Conservation (phyloP, 1,140 invertebrate genomes). For the Lycorma delicatula region DNA sequence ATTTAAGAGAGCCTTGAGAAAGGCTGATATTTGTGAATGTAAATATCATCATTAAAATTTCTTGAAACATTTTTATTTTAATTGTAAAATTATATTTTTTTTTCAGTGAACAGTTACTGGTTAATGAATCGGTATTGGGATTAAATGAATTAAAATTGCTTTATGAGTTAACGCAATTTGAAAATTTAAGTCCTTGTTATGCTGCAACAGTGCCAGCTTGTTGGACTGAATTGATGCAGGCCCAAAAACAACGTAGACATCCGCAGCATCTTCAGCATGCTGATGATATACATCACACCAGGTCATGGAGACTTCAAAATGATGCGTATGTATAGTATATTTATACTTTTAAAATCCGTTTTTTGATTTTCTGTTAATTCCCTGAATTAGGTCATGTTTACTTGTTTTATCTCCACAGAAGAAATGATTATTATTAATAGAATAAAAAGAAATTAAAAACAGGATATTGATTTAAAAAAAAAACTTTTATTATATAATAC, state of each 20-base stretch:
- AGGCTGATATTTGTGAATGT: too few species aligned
- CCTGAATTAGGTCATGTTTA: conserved; percentile 18
- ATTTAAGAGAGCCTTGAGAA: too few species aligned
- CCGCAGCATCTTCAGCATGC: conserved; percentile 65
- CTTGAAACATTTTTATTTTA: too few species aligned
- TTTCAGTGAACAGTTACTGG: conserved; percentile 40
- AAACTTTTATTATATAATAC: too few species aligned
- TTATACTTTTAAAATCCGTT: conserved; percentile 4
- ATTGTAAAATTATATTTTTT: too few species aligned
- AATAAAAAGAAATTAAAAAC: too few species aligned
- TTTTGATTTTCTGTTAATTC: conserved; percentile 13
- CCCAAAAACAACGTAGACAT: conserved; percentile 73
- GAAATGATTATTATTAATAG: too few species aligned
- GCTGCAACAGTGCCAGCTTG: conserved; percentile 83
- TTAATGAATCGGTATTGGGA: conserved; percentile 45
- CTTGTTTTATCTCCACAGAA: not conserved
- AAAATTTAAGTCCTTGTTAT: conserved; percentile 51
- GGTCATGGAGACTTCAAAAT: conserved; percentile 78
- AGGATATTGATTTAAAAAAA: too few species aligned
- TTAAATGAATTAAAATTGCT: conserved; percentile 47
- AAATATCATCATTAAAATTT: too few species aligned
- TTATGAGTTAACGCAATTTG: conserved; percentile 56
- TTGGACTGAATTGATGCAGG: conserved; percentile 86
- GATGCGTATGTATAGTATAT: conserved; percentile 50
- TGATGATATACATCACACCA: conserved; percentile 68